Evolutionary conservation across 2,888 invertebrate genomes (phyloP).

Genomic region (Morpho deidamia): DNA sequence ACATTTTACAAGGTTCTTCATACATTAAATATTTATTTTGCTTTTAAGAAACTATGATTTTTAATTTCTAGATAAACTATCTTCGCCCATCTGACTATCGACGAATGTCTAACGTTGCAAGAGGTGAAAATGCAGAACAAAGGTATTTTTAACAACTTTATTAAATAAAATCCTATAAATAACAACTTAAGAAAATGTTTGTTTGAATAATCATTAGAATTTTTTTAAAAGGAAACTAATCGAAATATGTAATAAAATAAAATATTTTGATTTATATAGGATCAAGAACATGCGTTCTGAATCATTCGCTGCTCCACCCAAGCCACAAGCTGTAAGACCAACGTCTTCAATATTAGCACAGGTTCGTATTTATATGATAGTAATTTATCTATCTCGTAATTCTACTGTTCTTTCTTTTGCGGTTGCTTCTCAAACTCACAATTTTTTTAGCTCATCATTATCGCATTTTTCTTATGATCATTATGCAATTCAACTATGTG

Average conservation of each 20-base stretch:
- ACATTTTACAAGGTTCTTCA: too few relatives aligned
- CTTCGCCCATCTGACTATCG: constrained; percentile 79
- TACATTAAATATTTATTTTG: too few relatives aligned
- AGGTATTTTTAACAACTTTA: constrained; percentile 35
- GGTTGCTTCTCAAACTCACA: too few relatives aligned
- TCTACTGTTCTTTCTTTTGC: not conserved
- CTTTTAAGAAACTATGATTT: not conserved
- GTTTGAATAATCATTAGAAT: too few relatives aligned
- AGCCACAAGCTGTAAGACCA: constrained; percentile 8
- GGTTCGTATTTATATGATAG: constrained; percentile 7
- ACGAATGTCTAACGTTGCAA: constrained; percentile 73
- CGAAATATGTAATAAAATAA: too few relatives aligned
- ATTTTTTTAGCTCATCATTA: too few relatives aligned
- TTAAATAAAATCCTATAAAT: not conserved
- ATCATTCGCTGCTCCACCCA: constrained; percentile 20
- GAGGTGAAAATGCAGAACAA: constrained; percentile 67
- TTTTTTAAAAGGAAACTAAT: not conserved
- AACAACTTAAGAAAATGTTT: too few relatives aligned
- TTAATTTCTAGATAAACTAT: constrained; percentile 51
- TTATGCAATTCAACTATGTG: too few relatives aligned
- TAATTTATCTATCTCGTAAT: too few relatives aligned
- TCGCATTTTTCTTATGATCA: too few relatives aligned
- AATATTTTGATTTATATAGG: constrained; percentile 31
- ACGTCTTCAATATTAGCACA: constrained; percentile 17
- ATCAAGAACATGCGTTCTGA: constrained; percentile 52